Evolutionary conservation across 2,888 invertebrate genomes (phyloP), one percentile per base, ranked within the genome.

Genomic region (Gordius sp.): DNA sequence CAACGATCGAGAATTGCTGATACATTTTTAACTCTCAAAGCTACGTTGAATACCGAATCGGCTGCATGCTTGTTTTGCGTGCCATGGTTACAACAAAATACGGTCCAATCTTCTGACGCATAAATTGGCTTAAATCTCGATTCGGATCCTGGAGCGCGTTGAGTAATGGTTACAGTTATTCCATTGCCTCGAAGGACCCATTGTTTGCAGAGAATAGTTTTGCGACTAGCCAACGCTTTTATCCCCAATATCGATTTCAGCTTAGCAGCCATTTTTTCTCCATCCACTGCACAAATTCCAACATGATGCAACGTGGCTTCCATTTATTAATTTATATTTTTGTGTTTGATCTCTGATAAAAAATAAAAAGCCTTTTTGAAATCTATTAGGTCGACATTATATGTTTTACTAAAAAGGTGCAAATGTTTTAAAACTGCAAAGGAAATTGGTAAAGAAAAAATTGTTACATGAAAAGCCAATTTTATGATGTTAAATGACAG

Each of bases 41-140:
- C 47, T 8, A 47, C 20, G 47, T 47, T 47, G 23, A 47, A 47
- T 4, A 47, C 47, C 47, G 47, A 47, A 20, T 47, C 47, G 4
- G 47, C 47, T 4, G 16, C 16, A 23, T 20, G 16, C 8, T 33
- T 33, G 8, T 13, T 13, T 4, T 47, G 47, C 4, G 8, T 4
- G 4, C 23, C 20, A 8, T 8, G 16, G 20, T 8, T 20, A 23
- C 47, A 47, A 20, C 47, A 47, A 23, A 47, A 47, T 18, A 47
- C 47, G 8, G 47, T 47, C 16, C 8, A 47, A 47, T 47, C 47
- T 4, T 47, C 47, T 20, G 39, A n/a, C 23, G 20, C 47, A 47
- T 23, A n/a, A n/a, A 47, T 47, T 23, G 20, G 8, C 47, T 47
- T 4, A n/a, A n/a, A n/a, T n/a, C n/a, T n/a, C n/a, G n/a, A n/a